Conservation (phyloP, 2,113 vertebrate species). For the Microcebus griseorufus region DNA sequence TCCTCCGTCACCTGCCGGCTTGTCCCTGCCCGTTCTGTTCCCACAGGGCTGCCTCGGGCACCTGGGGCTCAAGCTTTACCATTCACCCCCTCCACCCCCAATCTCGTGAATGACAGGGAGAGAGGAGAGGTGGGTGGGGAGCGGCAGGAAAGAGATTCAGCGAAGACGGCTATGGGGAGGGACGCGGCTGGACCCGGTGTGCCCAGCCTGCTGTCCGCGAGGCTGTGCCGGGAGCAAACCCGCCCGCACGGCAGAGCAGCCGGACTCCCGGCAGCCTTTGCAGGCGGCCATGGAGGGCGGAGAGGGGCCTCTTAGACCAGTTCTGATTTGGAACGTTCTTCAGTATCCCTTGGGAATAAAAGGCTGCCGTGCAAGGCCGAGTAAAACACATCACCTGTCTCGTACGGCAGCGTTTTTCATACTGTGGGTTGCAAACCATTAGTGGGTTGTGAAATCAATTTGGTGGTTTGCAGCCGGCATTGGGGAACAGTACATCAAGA, state of each 20-base stretch:
- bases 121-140: background rate
- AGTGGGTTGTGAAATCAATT: conserved; percentile 60
- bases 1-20: too few relatives aligned
- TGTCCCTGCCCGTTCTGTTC: background rate
- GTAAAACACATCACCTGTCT: background rate
- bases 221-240: background rate
- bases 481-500: background rate
- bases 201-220: background rate
- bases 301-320: background rate
- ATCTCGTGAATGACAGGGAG: background rate
- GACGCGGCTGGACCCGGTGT: rapidly evolving
- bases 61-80: background rate
- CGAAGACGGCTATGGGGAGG: background rate
- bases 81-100: background rate
- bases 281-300: rapidly evolving
- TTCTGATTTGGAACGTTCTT: background rate
- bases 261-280: background rate
- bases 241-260: too few relatives aligned
- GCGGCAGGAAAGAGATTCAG: background rate
- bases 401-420: background rate
- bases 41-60: background rate
- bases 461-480: conserved; percentile 41
- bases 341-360: background rate
- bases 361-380: background rate
- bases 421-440: background rate